A percentile compares a stretch with the other conserved stretches of the same genome.
These are phyloP conservation scores for Artibeus jamaicensis DNA, from an alignment of 2,797 vertebrate genomes.

Conservation along the genomic window DNA sequence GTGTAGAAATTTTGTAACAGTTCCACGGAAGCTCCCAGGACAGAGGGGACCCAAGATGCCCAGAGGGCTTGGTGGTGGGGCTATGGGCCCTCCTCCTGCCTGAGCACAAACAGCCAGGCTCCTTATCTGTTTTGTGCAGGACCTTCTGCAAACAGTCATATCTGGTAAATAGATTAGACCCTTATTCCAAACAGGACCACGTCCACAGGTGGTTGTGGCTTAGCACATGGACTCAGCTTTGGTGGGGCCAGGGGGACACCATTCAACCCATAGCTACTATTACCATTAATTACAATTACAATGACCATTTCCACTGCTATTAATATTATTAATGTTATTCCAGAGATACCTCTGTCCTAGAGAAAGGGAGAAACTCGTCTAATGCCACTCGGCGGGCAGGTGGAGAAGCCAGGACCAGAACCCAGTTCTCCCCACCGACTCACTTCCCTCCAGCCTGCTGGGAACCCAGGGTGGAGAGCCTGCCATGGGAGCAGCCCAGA, in stretches of 20 bases:
- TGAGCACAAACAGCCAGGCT: not conserved
- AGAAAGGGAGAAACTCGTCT: not conserved
- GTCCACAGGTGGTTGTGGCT: not conserved
- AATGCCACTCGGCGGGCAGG: not conserved
- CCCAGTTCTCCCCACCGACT: not conserved
- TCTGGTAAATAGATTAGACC: not conserved
- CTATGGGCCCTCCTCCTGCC: not conserved
- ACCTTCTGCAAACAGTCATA: not conserved
- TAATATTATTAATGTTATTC: not conserved
- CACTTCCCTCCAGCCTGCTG: not conserved
- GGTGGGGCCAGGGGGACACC: fast-evolving
- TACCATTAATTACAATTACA: too few relatives aligned
- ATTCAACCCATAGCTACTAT: not conserved
- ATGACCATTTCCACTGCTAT: too few relatives aligned
- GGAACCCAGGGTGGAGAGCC: not conserved
- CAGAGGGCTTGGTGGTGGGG: fast-evolving
- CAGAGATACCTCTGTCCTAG: not conserved
- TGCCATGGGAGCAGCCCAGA: fast-evolving
- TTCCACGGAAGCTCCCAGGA: not conserved
- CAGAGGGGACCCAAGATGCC: not conserved
- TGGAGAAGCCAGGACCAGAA: not conserved
- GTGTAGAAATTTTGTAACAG: not conserved
- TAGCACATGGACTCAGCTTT: not conserved
- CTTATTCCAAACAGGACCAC: not conserved
- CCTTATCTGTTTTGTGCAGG: not conserved